Base-by-base conservation (phyloP, 2,113 vertebrate genomes). In the Athene cunicularia region DNA sequence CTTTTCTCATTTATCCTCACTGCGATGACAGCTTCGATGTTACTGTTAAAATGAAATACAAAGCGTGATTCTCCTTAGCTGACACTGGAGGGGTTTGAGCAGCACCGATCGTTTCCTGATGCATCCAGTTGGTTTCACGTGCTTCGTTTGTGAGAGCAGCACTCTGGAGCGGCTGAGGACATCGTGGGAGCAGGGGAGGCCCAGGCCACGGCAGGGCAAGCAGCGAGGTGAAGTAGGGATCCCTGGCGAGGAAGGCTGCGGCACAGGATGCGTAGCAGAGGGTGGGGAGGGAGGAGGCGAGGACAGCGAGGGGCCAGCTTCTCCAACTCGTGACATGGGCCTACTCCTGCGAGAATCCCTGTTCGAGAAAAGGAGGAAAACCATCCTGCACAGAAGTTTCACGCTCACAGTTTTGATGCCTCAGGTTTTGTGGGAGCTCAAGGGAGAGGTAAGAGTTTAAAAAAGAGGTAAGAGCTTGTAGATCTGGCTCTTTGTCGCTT, bases 381-480 rank as follows among this genome's bases (percentile, higher is more conserved):
- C 37, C 47, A 5, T 14, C 50, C 70, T 11, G 39, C 11, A 3
- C 33, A 0, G 12, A 56, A 4, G 4, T 14, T 55, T 59, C 20
- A 3, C 8, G 0, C 43, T 59, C 23, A 0, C 0, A 1, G 22
- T 37, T 27, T 5, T 35, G 19, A 2, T 23, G 76, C 20, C 27
- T 55, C 8, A 5, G 18, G 1, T 3, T 27, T 35, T 17, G 43
- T 6, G 19, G 27, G 16, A 39, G 27, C 12, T 76, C 19, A 24
- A 79, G 39, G 16, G 37, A 33, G 81, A 68, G 32, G 32, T 39
- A 24, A 67, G 50, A 41, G 30, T 43, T 77, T 43, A 10, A 52
- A 11, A 11, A 15, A 47, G 45, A 62, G 41, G 27, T 39, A 16
- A 62, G 41, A 53, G 12, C 14, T 35, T 52, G 14, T 23, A 12